phyloP scores from a whole-genome alignment of 64 coral and sea anemone species.

The Actinia tenebrosa region DNA sequence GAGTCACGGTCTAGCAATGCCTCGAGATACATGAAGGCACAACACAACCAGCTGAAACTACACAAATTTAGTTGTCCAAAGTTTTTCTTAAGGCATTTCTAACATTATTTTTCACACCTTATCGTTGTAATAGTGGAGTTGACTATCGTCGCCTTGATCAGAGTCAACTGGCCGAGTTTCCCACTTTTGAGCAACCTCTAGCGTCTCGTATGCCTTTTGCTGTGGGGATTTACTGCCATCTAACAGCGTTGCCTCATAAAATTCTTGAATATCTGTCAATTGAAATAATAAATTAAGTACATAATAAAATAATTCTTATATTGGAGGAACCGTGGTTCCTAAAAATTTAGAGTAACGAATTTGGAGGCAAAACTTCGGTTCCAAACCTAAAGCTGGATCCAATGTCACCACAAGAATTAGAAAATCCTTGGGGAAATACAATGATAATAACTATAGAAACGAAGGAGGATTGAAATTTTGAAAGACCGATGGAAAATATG shows the following conservation, averaged over 20 bases:
- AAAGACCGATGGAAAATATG: neutral
- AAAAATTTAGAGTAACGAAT: neutral
- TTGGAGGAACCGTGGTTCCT: neutral
- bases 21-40: neutral
- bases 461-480: neutral
- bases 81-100: neutral
- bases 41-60: neutral
- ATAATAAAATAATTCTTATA: neutral
- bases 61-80: neutral
- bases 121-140: constrained; percentile 13
- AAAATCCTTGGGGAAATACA: constrained; percentile 2
- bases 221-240: constrained; percentile 62
- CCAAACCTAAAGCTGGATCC: neutral
- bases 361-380: neutral
- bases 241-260: constrained; percentile 70
- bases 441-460: constrained; percentile 1
- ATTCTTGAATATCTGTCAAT: constrained; percentile 73
- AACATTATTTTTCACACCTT: constrained; percentile 4
- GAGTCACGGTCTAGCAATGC: neutral
- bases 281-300: neutral
- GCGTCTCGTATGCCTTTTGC: constrained; percentile 56
- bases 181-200: constrained; percentile 63
- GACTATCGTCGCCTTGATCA: constrained; percentile 4
- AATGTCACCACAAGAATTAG: neutral
- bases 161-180: constrained; percentile 30